These are phyloP conservation scores for Garrulus glandarius DNA, from an alignment of 2,797 vertebrate genomes.

Conservation along the genomic window DNA sequence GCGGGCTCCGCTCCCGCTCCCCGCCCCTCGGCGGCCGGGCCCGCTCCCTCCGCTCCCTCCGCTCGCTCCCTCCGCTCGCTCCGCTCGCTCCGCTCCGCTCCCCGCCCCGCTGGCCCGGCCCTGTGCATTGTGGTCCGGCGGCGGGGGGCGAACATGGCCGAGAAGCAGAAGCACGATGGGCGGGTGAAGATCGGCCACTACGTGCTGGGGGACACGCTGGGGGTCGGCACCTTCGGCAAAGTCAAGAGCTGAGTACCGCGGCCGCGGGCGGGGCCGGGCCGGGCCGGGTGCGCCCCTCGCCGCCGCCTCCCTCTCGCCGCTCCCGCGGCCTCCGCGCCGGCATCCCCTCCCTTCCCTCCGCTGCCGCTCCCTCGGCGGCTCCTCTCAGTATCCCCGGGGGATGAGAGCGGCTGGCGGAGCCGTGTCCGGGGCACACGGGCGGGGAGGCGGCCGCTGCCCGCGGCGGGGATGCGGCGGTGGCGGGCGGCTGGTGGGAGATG, in stretches of 20 bases:
- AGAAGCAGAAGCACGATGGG: constrained; percentile 94
- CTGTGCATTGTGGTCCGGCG: constrained; percentile 64
- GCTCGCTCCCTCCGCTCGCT: too few relatives aligned
- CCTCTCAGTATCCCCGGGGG: background rate
- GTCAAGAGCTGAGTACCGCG: constrained; percentile 93
- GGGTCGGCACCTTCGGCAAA: constrained; percentile 98
- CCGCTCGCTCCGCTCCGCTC: background rate
- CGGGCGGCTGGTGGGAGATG: background rate
- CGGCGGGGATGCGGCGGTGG: background rate
- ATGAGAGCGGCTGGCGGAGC: background rate
- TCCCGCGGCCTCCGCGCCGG: background rate
- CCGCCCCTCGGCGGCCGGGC: background rate
- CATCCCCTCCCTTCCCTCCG: background rate
- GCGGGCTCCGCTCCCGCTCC: background rate
- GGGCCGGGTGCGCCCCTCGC: background rate
- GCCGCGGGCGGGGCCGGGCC: background rate
- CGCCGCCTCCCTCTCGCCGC: background rate
- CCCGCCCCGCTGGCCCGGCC: background rate
- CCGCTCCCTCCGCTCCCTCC: background rate
- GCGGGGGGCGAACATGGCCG: constrained; percentile 85
- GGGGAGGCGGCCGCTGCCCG: background rate
- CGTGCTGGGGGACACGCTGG: constrained; percentile 94
- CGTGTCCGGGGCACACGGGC: background rate
- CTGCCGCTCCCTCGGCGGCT: background rate
- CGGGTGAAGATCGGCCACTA: constrained; percentile 97